phyloP scores from a whole-genome alignment of 2,888 invertebrate species.

The Endotricha flammealis region DNA sequence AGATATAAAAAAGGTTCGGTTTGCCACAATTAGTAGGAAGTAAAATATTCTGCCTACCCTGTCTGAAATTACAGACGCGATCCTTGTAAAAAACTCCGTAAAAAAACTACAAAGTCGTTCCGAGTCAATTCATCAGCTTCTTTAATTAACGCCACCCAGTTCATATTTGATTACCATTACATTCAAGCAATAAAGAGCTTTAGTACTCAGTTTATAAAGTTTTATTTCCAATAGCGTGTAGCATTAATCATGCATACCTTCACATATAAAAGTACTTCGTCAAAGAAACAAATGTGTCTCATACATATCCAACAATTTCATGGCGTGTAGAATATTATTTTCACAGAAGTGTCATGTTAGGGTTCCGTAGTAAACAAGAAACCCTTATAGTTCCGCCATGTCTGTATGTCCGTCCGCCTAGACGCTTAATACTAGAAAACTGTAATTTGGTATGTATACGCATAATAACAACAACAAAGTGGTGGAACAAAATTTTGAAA shows the following conservation, averaged over 20 bases:
- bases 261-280: conserved; percentile 47
- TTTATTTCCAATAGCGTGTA: conserved; percentile 9
- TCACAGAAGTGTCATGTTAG: conserved; percentile 25
- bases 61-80: too few relatives aligned
- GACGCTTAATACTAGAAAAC: too few relatives aligned
- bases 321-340: conserved; percentile 27
- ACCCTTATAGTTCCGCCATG: too few relatives aligned
- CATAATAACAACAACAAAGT: too few relatives aligned
- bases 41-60: too few relatives aligned
- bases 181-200: conserved; percentile 4
- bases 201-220: conserved; percentile 12
- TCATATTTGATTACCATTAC: conserved; percentile 45
- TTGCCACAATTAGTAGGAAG: too few relatives aligned
- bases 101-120: conserved; percentile 11
- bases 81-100: not conserved
- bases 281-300: conserved; percentile 50
- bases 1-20: too few relatives aligned
- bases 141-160: conserved; percentile 47
- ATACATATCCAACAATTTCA: conserved; percentile 41
- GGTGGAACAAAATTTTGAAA: too few relatives aligned
- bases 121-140: conserved; percentile 36
- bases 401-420: too few relatives aligned
- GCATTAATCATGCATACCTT: conserved; percentile 33
- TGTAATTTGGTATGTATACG: too few relatives aligned
- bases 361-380: too few relatives aligned